Evolutionary conservation across 2,888 invertebrate genomes (phyloP), one percentile per base, ranked within the genome.

Genomic region (Cerastis leucographa): DNA sequence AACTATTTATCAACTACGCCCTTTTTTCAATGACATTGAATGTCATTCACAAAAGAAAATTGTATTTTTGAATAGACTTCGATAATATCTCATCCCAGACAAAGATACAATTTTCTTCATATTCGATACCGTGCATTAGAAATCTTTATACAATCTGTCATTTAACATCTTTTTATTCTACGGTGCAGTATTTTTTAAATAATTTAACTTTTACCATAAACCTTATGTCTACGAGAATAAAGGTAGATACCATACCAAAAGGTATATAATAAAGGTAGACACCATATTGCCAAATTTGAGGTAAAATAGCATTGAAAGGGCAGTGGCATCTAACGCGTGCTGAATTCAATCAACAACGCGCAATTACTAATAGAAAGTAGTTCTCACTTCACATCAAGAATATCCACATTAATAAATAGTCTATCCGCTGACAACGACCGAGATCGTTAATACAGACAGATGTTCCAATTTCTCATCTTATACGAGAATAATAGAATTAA

Each of bases 401-500:
- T 44, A 78, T 65, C n/a, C 12, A 44, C 17, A 25, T 6, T 25
- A 14, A 56, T 44, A 56, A 62, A 62, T 42, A 22, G 1, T 7
- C 44, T 11, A 61, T n/a, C n/a, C 6, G 14, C 35, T 25, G 19
- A 29, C 14, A 73, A 40, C 6, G 8, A 22, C 22, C 17, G 19
- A 54, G 40, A 74, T 42, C 67, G 42, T 78, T 74, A 67, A 74
- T 54, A 62, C 56, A 22, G 62, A 54, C 29, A 56, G 62, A 62
- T 67, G 67, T 56, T 67, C 46, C 14, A 67, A 78, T 74, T 62
- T 56, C 42, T 74, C 67, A 68, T 56, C 8, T 17, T 56, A 25
- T 25, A 42, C 22, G 29, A 62, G 54, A 62, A 80, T 80, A 79
- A 79, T 74, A 56, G 46, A 56, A 49, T 49, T 64, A 64, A 56